Conservation (phyloP, 2,797 vertebrate genomes). For the Psittacula echo region DNA sequence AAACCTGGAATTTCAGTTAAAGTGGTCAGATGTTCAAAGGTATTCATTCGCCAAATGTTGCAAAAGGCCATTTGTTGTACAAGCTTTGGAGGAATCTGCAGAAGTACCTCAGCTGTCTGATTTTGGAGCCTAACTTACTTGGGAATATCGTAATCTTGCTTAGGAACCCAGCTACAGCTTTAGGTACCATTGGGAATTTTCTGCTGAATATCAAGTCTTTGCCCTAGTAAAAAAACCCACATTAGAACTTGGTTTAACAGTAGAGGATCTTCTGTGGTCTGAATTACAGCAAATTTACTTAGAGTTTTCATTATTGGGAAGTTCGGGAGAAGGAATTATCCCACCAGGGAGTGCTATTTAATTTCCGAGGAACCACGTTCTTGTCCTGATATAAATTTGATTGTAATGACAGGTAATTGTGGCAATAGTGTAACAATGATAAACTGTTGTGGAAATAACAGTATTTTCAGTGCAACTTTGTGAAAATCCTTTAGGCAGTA, state of each 20-base stretch:
- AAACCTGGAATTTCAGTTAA: not conserved
- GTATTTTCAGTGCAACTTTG: not conserved
- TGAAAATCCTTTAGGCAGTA: constrained; percentile 8
- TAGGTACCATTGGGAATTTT: not conserved
- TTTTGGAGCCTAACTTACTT: not conserved
- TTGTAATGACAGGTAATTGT: constrained; percentile 55
- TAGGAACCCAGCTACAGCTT: not conserved
- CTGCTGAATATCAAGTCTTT: not conserved
- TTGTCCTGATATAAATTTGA: constrained; percentile 54
- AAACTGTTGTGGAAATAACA: constrained; percentile 19
- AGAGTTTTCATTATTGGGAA: constrained; percentile 47
- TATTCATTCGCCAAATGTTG: not conserved
- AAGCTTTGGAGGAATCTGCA: not conserved
- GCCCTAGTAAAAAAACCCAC: not conserved
- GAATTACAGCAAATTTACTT: constrained; percentile 49
- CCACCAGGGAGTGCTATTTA: constrained; percentile 67
- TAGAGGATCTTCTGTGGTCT: constrained; percentile 28
- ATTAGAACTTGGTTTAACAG: not conserved
- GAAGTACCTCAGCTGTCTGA: not conserved
- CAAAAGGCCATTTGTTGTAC: not conserved
- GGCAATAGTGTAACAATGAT: constrained; percentile 16
- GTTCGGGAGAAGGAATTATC: constrained; percentile 59
- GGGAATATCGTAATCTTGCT: not conserved
- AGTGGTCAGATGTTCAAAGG: not conserved
- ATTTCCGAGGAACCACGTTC: constrained; percentile 63